Percentiles rank a stretch among this genome's conserved stretches.
Conservation (phyloP, 2,888 invertebrate species). For the Meloe dianella region DNA sequence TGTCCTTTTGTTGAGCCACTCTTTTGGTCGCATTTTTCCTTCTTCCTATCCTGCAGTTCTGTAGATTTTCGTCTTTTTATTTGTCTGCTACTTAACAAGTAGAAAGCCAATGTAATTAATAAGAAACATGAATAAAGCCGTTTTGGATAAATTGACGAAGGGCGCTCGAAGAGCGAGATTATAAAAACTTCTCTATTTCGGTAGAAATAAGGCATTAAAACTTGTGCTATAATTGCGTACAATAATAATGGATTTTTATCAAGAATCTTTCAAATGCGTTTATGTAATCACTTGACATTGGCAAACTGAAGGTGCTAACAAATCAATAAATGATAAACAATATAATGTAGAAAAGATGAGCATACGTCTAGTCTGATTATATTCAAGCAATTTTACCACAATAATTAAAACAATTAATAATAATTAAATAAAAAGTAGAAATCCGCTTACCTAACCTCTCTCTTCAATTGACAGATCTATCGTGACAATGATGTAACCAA, state of each 20-base stretch:
- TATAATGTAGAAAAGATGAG: not conserved
- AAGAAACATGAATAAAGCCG: too few species aligned
- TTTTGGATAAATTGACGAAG: too few species aligned
- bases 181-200: too few species aligned
- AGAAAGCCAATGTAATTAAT: too few species aligned
- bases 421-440: not conserved
- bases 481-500: conserved; percentile 3
- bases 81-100: too few species aligned
- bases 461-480: not conserved
- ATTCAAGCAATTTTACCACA: not conserved
- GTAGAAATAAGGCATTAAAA: too few species aligned
- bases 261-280: not conserved
- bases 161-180: too few species aligned
- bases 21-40: too few species aligned
- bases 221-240: too few species aligned
- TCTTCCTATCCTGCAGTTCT: too few species aligned
- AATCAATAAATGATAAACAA: not conserved
- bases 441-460: conserved; percentile 5
- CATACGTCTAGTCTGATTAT: not conserved
- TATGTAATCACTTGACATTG: conserved; percentile 17
- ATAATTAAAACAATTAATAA: not conserved
- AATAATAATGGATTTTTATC: not conserved
- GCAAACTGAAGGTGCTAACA: not conserved
- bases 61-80: too few species aligned
- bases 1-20: too few species aligned